Percentiles rank a stretch among this genome's conserved stretches.
These are phyloP conservation scores for Eriocheir sinensis DNA, from an alignment of 1,140 invertebrate genomes.

Conservation along the genomic window DNA sequence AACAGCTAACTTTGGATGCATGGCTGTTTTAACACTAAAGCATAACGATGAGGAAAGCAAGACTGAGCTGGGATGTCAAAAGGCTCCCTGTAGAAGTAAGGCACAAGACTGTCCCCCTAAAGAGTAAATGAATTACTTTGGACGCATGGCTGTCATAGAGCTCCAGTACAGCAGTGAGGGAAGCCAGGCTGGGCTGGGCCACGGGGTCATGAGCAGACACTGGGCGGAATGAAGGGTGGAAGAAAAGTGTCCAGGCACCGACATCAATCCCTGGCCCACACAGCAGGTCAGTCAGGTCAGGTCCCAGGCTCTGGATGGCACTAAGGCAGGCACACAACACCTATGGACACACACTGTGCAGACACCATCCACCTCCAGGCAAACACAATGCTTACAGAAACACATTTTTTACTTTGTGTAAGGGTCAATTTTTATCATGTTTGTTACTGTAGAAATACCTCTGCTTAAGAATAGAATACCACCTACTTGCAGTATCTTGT, in stretches of 20 bases:
- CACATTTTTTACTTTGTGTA: no score
- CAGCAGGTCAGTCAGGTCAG: conserved; percentile 62
- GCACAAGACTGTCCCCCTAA: no score
- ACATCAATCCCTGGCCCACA: conserved; percentile 65
- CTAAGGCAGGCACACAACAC: conserved; percentile 65
- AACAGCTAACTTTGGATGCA: no score
- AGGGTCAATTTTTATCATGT: background rate
- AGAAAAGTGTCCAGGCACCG: conserved; percentile 65
- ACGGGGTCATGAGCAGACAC: conserved; percentile 63
- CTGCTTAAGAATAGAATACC: background rate
- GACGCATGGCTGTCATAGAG: conserved; percentile 71
- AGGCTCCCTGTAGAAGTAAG: no score
- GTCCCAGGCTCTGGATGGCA: conserved; percentile 53
- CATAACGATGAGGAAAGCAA: no score
- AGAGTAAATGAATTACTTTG: conserved; percentile 36
- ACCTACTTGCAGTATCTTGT: conserved; percentile 63
- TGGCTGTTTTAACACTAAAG: no score
- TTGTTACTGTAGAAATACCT: no score
- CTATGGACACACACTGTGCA: conserved; percentile 23
- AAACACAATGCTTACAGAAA: no score
- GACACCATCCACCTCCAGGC: no score
- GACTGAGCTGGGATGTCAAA: no score
- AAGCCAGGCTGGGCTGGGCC: conserved; percentile 67
- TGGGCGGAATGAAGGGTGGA: conserved; percentile 66
- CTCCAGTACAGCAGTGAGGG: conserved; percentile 69